Conservation (phyloP, 2,797 vertebrate genomes). For the Chloroceryle inda region DNA sequence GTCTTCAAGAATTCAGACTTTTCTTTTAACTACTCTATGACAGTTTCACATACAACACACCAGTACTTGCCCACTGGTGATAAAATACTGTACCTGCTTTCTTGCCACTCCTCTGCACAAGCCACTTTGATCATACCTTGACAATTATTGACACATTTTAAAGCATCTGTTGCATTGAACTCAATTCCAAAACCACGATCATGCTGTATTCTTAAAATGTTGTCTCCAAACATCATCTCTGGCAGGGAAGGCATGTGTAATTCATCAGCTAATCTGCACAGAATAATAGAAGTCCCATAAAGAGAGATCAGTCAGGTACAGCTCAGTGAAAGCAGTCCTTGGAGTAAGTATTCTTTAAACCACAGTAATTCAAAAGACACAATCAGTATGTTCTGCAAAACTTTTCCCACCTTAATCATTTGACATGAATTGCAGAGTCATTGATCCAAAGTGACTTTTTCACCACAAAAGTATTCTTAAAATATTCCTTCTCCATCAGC, state of each 20-base stretch:
- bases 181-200: slow-evolving; percentile 91
- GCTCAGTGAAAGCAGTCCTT: background rate
- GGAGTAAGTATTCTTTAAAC: background rate
- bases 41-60: background rate
- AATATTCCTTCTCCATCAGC: background rate
- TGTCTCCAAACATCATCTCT: slow-evolving; percentile 98
- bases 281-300: background rate
- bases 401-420: background rate
- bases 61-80: slow-evolving; percentile 28
- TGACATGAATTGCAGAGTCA: background rate
- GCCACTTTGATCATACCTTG: slow-evolving; percentile 94
- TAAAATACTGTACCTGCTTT: slow-evolving; percentile 87
- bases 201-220: slow-evolving; percentile 93
- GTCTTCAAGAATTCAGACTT: background rate
- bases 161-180: slow-evolving; percentile 93
- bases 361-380: background rate
- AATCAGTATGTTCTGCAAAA: background rate
- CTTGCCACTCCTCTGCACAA: slow-evolving; percentile 97
- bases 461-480: background rate
- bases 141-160: slow-evolving; percentile 93
- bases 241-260: slow-evolving; percentile 93
- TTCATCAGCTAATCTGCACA: slow-evolving; percentile 89
- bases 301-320: background rate
- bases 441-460: background rate
- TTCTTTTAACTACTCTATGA: background rate